Base-by-base conservation (phyloP, 1,140 invertebrate species). In the Panulirus ornatus region DNA sequence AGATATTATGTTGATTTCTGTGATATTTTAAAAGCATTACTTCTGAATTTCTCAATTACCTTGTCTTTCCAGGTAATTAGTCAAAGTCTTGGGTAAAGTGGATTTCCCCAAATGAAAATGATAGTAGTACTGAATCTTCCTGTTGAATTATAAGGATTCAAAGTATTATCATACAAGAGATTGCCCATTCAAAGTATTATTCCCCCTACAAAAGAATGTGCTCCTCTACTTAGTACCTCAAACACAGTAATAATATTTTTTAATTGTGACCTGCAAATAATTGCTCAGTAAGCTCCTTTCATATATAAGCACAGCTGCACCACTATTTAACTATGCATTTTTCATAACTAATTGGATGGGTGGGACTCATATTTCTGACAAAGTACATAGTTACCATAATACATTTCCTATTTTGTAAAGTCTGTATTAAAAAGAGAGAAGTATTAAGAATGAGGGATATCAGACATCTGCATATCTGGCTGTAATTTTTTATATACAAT, bases 271-370 rank as follows among this genome's bases (percentile, higher is more conserved):
- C n/a, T 66, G 54, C 73, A 42, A 63, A 63, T 78, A 79, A 83
- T 83, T 87, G 85, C 85, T 87, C 85, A 87, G 51, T 66, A 87
- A 70, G 88, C 51, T 89, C 66, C 47, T 58, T 83, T 58, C 66
- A 51, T 75, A 51, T 75, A 75, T 36, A 73, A 73, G 79, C 63
- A 51, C 70, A 83, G 79, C 63, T 83, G 66, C 71, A 83, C 66
- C 66, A 58, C 47, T 51, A 42, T 54, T 51, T 63, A 66, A 83
- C 42, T 63, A 38, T 81, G 42, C 54, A 82, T 75, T 83, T 58
- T 89, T 83, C 85, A 76, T n/a, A 51, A 51, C 47, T 63, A 83
- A 83, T 42, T 89, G 44, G 51, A 73, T 73, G 87, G 47, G 87
- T 82, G 71, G 51, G 71, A 54, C 51, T 75, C 42, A 75, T 30